Evolutionary conservation across 1,140 invertebrate species (phyloP), one percentile per base, ranked within the genome.

Genomic region (Lordiphosa clarofinis): DNA sequence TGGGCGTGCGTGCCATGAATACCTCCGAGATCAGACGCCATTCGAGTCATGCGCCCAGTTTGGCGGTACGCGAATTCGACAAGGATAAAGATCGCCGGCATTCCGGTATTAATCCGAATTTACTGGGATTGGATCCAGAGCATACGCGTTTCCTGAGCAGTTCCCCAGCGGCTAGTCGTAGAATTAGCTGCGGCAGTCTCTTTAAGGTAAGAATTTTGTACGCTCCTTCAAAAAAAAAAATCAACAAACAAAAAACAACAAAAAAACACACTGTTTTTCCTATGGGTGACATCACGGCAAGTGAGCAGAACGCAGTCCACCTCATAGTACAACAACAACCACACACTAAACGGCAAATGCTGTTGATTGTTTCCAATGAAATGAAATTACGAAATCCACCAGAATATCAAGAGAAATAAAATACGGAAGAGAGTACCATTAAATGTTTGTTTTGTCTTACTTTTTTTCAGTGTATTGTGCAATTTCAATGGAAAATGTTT

Each of bases 161-260:
- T 65, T 95, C 94, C 6, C 93, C 94, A 5, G 93, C 94, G 46
- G 94, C 94, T 11, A 94, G 94, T 31, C 90, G 94, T 70, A 90
- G 94, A 52, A 95, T 95, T 81, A 95, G 94, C 44, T 94, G 94
- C 63, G 94, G 94, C 47, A 95, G 94, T 88, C 91, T 95, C 40
- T 91, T 94, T 63, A 95, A 92, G 91, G 91, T 92, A 88, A 90
- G 90, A 46, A 46, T 33, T 46, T 46, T 9, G 8, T 31, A 46
- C n/a, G 11, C 5, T 7, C 13, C 8, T 9, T 4, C 15, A 44
- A 49, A 49, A 12, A 12, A 49, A 21, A 37, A n/a, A n/a, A n/a
- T n/a, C 19, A 19, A 2, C 2, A 19, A 19, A 19, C 9, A 44
- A 49, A 49, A 12, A 12, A 49, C 21, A 37, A n/a, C 4, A 36